A percentile compares a stretch with the other conserved stretches of the same genome.
These are phyloP conservation scores for Cartodere bifasciata DNA, from an alignment of 2,888 invertebrate species.

Conservation along the genomic window DNA sequence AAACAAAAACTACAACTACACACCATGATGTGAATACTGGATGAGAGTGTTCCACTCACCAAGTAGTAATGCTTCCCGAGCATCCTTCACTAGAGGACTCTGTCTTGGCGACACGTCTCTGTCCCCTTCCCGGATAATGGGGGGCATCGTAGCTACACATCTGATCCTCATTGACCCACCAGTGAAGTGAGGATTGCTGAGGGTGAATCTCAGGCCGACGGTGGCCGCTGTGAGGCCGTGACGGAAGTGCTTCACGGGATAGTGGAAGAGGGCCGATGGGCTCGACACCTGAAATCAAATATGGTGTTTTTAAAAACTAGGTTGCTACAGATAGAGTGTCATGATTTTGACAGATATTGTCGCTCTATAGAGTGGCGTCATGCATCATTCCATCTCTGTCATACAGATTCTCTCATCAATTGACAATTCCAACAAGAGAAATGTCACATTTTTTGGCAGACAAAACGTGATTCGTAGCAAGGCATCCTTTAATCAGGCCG, in stretches of 20 bases:
- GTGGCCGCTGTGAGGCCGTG: slow-evolving; percentile 46
- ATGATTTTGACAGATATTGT: too few species aligned
- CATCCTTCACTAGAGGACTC: slow-evolving; percentile 43
- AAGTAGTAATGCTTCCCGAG: slow-evolving; percentile 47
- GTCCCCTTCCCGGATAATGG: slow-evolving; percentile 46
- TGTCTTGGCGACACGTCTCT: slow-evolving; percentile 45
- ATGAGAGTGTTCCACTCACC: slow-evolving; percentile 37
- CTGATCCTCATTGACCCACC: slow-evolving; percentile 48
- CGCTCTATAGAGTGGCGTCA: too few species aligned
- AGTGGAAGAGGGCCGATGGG: slow-evolving; percentile 38
- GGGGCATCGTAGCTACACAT: slow-evolving; percentile 47
- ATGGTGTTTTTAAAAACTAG: neutral
- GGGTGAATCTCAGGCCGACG: slow-evolving; percentile 42
- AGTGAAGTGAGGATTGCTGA: slow-evolving; percentile 43
- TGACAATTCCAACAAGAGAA: too few species aligned
- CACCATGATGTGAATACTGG: slow-evolving; percentile 15
- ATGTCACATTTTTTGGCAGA: too few species aligned
- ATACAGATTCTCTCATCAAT: too few species aligned
- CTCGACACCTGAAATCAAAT: slow-evolving; percentile 37
- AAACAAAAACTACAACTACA: too few species aligned
- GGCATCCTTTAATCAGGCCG: too few species aligned
- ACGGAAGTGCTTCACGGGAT: slow-evolving; percentile 41
- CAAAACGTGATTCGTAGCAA: too few species aligned
- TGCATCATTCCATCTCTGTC: too few species aligned
- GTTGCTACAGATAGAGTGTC: too few species aligned